Evolutionary conservation across 2,113 vertebrate species (phyloP), one percentile per base, ranked within the genome.

Genomic region (Corythornis cristatus): DNA sequence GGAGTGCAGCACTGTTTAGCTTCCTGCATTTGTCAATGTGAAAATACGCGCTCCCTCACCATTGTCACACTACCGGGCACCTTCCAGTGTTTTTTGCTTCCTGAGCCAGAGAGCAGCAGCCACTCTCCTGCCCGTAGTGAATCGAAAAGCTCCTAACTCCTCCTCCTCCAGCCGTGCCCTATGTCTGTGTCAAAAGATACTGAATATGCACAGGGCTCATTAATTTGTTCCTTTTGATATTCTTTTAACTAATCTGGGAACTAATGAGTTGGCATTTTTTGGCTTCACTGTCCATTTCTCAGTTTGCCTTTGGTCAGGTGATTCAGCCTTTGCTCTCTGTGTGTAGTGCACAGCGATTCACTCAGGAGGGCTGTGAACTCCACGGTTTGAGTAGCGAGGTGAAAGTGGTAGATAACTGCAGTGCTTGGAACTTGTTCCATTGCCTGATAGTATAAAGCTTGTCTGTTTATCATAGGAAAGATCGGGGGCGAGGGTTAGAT

Each of bases 1-100:
- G 0, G 90, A 85, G 86, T 13, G 90, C 93, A 93, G 91, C 88
- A 64, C 77, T 91, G 86, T 90, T 97, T 89, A 86, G 91, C 76
- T 94, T 95, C 92, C 97, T 89, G 92, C 90, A 8, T 96, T 96
- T 97, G 96, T 97, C 96, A 92, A 58, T 95, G 97, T 95, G 97
- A 85, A 97, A 92, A 92, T 12, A 25, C 9, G 42, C 64, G 79
- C 93, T 75, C 64, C 88, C 78, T 50, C 54, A 6, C 90, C 50
- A 3, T 71, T 78, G 73, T 66, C 15, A 15, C 19, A 5, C 46
- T 12, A 40, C 45, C 12, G 28, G 28, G 40, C 20, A 33, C 54
- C 11, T 26, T 35, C 21, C 14, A 3, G 9, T n/a, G 66, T 13
- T 65, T 76, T 79, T 18, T 73, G 88, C 78, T 94, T 70, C 31